Conservation (phyloP, 2,888 invertebrate genomes). For the Pandemis heparana region DNA sequence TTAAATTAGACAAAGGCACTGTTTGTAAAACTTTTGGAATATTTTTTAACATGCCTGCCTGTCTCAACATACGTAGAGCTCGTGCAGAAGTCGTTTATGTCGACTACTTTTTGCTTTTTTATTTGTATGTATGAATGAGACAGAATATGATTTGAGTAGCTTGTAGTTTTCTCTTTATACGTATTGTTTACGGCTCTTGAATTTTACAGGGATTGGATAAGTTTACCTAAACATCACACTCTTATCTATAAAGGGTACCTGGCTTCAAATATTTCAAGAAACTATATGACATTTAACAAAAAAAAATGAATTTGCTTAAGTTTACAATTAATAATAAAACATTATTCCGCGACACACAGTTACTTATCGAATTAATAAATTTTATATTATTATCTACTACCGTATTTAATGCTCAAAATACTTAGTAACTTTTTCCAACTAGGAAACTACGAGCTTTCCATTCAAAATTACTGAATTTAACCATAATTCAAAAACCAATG, state of each 20-base stretch:
- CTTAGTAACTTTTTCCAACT: no score
- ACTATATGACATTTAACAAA: background rate
- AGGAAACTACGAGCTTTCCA: no score
- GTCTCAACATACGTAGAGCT: background rate
- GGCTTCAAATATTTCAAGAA: background rate
- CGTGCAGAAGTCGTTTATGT: background rate
- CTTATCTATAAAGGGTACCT: background rate
- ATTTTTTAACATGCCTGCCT: background rate
- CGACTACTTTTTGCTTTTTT: background rate
- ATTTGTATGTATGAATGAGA: background rate
- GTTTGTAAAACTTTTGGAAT: no score
- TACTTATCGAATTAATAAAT: no score
- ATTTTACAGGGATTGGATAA: constrained; percentile 5
- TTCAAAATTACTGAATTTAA: no score
- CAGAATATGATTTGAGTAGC: background rate
- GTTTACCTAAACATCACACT: background rate
- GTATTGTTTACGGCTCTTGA: background rate
- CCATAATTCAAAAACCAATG: no score
- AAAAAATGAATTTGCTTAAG: no score
- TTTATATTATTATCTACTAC: no score
- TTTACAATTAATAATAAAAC: no score
- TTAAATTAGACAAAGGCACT: no score
- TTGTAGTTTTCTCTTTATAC: background rate
- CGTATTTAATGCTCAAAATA: no score
- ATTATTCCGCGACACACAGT: no score